Evolutionary conservation across 2,888 invertebrate genomes (phyloP).

Genomic region (Caradrina kadenii): DNA sequence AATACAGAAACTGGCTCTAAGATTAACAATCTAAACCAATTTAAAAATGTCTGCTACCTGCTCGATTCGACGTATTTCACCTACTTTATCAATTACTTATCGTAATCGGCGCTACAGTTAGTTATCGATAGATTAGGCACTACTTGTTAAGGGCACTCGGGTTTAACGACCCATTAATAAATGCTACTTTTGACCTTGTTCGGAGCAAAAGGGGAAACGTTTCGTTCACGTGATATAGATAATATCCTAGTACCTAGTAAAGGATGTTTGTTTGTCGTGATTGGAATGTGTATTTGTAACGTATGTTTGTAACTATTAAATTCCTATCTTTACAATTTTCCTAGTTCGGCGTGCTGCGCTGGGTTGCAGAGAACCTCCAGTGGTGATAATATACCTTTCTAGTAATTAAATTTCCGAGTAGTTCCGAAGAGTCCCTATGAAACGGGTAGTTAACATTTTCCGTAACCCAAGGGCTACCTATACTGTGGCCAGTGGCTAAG

Average conservation of each 20-base stretch:
- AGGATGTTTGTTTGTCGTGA: conserved; percentile 16
- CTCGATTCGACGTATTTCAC: conserved; percentile 26
- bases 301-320: too few relatives aligned
- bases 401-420: too few relatives aligned
- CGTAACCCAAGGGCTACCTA: too few relatives aligned
- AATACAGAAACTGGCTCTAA: too few relatives aligned
- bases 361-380: too few relatives aligned
- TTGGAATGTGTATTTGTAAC: background rate
- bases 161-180: conserved; percentile 60
- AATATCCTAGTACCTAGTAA: background rate
- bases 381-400: too few relatives aligned
- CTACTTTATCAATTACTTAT: conserved; percentile 52
- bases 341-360: too few relatives aligned
- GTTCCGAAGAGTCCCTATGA: too few relatives aligned
- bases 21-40: conserved; percentile 4
- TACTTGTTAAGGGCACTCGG: conserved; percentile 26
- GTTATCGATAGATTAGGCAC: conserved; percentile 32
- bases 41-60: conserved; percentile 32
- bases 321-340: too few relatives aligned
- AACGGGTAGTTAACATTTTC: too few relatives aligned
- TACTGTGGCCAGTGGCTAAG: too few relatives aligned
- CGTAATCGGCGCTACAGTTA: conserved; percentile 35
- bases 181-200: conserved; percentile 56
- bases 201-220: conserved; percentile 25
- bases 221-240: conserved; percentile 50